Conservation (phyloP, 2,888 invertebrate genomes). For the Celastrina argiolus region DNA sequence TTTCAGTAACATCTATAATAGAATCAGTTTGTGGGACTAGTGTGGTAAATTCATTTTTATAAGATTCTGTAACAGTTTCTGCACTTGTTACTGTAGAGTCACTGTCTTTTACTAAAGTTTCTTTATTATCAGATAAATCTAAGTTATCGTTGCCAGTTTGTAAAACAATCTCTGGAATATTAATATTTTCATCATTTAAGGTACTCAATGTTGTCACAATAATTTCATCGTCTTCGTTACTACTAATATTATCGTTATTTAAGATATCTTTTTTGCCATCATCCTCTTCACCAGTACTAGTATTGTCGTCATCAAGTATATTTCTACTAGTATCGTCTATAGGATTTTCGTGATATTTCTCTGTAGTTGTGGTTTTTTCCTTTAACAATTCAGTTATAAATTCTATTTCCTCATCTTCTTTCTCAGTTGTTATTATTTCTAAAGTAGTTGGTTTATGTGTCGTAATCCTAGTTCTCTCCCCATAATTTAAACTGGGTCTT, state of each 20-base stretch:
- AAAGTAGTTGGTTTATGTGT: constrained; percentile 38
- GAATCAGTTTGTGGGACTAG: neutral
- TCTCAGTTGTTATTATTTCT: constrained; percentile 37
- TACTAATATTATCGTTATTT: constrained; percentile 21
- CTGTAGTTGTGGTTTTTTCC: constrained; percentile 31
- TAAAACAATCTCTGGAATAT: constrained; percentile 44
- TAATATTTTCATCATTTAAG: constrained; percentile 25
- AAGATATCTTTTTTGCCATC: neutral
- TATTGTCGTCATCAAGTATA: constrained; percentile 21
- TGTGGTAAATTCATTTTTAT: neutral
- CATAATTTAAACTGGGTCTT: constrained; percentile 53
- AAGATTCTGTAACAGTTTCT: neutral
- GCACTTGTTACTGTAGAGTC: neutral
- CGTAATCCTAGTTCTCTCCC: constrained; percentile 54
- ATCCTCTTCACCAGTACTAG: constrained; percentile 12
- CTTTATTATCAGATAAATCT: constrained; percentile 46
- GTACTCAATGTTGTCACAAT: neutral
- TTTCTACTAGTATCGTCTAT: neutral
- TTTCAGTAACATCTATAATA: neutral
- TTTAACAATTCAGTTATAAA: constrained; percentile 32
- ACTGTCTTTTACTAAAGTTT: constrained; percentile 21
- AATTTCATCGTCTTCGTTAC: constrained; percentile 20
- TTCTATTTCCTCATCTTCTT: constrained; percentile 40
- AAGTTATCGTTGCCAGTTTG: constrained; percentile 46
- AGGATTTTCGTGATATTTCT: constrained; percentile 20